These are phyloP conservation scores for Eristalis intricaria DNA, from an alignment of 2,888 invertebrate species.

Conservation along the genomic window DNA sequence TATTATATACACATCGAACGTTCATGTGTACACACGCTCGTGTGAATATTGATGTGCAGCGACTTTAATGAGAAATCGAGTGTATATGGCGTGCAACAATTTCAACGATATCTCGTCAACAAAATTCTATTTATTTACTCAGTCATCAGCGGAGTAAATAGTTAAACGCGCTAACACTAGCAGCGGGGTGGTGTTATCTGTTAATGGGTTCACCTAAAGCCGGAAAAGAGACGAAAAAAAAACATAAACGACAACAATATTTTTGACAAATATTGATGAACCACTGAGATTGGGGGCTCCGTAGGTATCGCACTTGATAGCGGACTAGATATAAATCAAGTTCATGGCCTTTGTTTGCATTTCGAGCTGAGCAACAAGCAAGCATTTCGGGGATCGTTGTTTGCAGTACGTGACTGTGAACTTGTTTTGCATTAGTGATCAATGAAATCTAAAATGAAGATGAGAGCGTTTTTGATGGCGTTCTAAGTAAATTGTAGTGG, in stretches of 20 bases:
- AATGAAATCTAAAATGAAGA: background rate
- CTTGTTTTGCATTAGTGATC: background rate
- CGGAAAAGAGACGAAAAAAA: background rate
- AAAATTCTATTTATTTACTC: background rate
- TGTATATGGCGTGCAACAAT: background rate
- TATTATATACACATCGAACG: too few species aligned
- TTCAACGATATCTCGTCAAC: background rate
- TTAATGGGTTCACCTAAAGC: background rate
- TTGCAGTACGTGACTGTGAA: background rate
- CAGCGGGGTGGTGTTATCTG: background rate
- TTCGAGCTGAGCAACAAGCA: background rate
- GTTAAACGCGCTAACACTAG: background rate
- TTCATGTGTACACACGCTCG: background rate
- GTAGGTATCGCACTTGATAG: background rate
- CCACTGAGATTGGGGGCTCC: background rate
- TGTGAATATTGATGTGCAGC: background rate
- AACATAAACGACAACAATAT: background rate
- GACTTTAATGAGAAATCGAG: too few species aligned
- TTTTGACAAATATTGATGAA: conserved; percentile 9
- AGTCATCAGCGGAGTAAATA: background rate
- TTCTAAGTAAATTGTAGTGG: background rate
- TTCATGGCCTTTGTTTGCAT: background rate
- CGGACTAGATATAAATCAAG: background rate
- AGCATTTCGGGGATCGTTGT: background rate
- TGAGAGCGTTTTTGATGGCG: background rate